phyloP scores from a whole-genome alignment of 2,797 vertebrate species.

The Nyctibius grandis region DNA sequence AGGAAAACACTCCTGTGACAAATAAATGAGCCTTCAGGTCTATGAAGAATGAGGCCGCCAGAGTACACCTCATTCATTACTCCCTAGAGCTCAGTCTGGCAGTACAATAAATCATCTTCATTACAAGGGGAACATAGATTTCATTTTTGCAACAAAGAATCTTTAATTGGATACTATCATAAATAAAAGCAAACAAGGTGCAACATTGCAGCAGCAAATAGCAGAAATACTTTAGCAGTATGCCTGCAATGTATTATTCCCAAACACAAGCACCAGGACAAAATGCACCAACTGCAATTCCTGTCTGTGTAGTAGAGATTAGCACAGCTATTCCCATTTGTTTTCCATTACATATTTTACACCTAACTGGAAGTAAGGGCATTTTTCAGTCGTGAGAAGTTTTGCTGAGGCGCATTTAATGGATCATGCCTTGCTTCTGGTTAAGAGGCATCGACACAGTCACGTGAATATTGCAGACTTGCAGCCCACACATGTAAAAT shows the following conservation, averaged over 20 bases:
- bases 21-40: neutral
- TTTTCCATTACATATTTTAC: neutral
- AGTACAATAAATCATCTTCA: neutral
- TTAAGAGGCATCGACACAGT: neutral
- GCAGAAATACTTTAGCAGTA: neutral
- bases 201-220: neutral
- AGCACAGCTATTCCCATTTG: neutral
- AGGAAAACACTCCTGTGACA: neutral
- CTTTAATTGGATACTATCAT: neutral
- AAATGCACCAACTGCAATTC: neutral
- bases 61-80: neutral
- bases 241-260: neutral
- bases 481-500: neutral
- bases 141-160: neutral
- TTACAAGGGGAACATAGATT: neutral
- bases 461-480: neutral
- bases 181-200: neutral
- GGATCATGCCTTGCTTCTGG: neutral
- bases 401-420: neutral
- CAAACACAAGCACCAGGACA: neutral
- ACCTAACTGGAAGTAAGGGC: neutral
- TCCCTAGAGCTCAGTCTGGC: neutral
- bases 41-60: neutral
- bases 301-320: neutral
- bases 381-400: neutral